Conservation (phyloP, 2,113 vertebrate genomes). For the Natator depressus region DNA sequence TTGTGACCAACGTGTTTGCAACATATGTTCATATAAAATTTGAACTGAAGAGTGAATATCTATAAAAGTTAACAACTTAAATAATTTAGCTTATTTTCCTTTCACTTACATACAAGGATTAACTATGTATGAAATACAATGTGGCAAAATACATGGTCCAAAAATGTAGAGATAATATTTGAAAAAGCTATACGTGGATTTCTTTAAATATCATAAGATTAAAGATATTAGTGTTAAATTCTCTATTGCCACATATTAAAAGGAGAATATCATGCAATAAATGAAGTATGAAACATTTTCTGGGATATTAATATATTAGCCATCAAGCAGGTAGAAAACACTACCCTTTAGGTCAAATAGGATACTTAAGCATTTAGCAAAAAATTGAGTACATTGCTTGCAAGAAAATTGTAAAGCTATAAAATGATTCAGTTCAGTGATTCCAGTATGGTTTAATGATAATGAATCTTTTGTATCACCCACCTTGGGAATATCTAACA, state of each 20-base stretch:
- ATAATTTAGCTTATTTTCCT: background rate
- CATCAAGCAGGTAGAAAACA: conserved; percentile 28
- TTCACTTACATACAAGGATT: background rate
- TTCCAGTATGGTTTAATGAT: conserved; percentile 61
- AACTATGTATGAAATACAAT: background rate
- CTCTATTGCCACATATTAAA: background rate
- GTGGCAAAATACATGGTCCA: background rate
- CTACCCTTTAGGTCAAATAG: conserved; percentile 53
- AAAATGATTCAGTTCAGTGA: conserved; percentile 67
- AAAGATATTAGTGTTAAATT: background rate
- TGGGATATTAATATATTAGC: conserved; percentile 48
- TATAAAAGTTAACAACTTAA: background rate
- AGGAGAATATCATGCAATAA: conserved; percentile 20
- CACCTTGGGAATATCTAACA: conserved; percentile 61
- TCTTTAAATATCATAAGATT: background rate
- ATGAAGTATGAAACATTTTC: conserved; percentile 32
- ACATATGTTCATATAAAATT: no score
- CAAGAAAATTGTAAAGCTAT: conserved; percentile 67
- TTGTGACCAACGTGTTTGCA: background rate
- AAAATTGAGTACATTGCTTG: conserved; percentile 59
- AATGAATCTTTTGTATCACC: conserved; percentile 62
- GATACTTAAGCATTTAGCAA: conserved; percentile 62
- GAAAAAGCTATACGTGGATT: background rate
- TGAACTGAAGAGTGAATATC: no score
- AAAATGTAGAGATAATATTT: background rate